These are phyloP conservation scores for Hystrix cristata DNA, from an alignment of 2,113 vertebrate genomes.

Conservation along the genomic window DNA sequence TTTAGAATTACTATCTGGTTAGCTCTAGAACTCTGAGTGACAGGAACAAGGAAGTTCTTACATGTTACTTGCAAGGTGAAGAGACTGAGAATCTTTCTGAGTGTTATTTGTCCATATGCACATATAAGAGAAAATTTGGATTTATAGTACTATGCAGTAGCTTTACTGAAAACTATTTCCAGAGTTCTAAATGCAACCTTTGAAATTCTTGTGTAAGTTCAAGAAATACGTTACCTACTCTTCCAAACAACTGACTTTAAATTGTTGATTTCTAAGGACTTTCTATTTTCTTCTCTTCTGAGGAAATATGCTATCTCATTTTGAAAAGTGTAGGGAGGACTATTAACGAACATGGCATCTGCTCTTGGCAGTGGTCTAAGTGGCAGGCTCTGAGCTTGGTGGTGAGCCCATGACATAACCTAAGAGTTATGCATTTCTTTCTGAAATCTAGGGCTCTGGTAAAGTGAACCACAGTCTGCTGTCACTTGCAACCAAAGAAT, in stretches of 20 bases:
- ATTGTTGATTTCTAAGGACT: background rate
- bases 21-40: background rate
- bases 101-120: background rate
- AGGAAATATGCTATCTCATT: background rate
- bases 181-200: background rate
- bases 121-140: background rate
- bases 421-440: background rate
- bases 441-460: background rate
- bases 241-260: background rate
- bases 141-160: background rate
- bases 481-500: background rate
- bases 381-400: background rate
- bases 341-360: background rate
- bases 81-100: background rate
- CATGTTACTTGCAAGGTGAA: background rate
- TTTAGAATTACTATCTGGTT: background rate
- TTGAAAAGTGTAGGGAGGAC: background rate
- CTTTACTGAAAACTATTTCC: background rate
- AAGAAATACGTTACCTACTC: background rate
- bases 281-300: background rate
- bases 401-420: background rate
- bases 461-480: background rate
- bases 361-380: background rate
- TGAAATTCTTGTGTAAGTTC: background rate
- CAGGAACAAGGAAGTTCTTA: background rate